Evolutionary conservation across 2,888 invertebrate genomes (phyloP).

Genomic region (Eupeodes latifasciatus): DNA sequence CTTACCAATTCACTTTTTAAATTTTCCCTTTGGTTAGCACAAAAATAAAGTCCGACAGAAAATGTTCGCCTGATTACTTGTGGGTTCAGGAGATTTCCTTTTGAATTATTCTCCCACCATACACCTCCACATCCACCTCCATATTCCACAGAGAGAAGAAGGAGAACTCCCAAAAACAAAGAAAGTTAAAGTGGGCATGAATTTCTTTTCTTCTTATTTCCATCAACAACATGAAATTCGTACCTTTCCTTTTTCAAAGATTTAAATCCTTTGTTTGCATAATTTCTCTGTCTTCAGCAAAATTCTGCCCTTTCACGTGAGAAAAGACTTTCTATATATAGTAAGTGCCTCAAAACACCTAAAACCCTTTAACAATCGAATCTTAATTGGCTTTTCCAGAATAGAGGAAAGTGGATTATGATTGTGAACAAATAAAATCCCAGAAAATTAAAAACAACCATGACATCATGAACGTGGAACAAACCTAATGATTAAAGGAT

Average conservation of each 20-base stretch:
- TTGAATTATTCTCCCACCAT: not conserved
- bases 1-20: not conserved
- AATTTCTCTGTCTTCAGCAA: not conserved
- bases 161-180: not conserved
- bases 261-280: conserved; percentile 12
- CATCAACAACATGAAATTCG: not conserved
- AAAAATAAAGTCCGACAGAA: not conserved
- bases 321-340: not conserved
- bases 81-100: not conserved
- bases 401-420: not conserved
- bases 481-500: conserved; percentile 2
- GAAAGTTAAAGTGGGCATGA: conserved; percentile 4
- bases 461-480: conserved; percentile 7
- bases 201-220: not conserved
- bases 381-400: conserved; percentile 13
- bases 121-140: not conserved
- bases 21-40: not conserved
- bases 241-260: not conserved
- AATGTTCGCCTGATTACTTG: not conserved
- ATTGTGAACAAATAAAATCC: not conserved
- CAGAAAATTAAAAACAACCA: conserved; percentile 4
- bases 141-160: too few relatives aligned
- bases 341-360: not conserved
- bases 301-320: not conserved
- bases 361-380: conserved; percentile 2